Percentiles rank a stretch among this genome's conserved stretches.
These are phyloP conservation scores for Imbricaverruca yamaguchii DNA, from an alignment of 2,888 invertebrate species.

Conservation along the genomic window DNA sequence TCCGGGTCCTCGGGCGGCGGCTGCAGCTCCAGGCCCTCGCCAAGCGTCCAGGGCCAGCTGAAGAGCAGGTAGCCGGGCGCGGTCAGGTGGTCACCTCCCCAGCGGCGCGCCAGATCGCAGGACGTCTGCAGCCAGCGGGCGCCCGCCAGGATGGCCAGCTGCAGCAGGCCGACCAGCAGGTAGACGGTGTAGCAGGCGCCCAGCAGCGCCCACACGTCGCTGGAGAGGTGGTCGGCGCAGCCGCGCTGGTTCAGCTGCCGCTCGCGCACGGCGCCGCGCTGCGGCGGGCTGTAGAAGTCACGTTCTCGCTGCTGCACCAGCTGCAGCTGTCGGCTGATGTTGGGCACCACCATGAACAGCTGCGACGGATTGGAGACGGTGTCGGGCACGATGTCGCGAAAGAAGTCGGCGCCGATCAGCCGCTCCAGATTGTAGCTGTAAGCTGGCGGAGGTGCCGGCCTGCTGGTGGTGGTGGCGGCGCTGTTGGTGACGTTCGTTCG, in stretches of 20 bases:
- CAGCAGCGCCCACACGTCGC: not conserved
- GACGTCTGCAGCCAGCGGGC: constrained; percentile 16
- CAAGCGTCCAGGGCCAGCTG: constrained; percentile 17
- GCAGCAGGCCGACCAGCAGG: not conserved
- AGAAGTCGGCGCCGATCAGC: not conserved
- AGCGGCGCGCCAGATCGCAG: not conserved
- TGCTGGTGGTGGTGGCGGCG: not conserved
- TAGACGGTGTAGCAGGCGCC: not conserved
- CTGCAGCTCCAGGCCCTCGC: constrained; percentile 14
- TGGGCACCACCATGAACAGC: not conserved
- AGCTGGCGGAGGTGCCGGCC: not conserved
- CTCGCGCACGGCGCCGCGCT: not conserved
- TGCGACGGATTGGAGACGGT: not conserved
- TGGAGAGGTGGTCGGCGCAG: not conserved
- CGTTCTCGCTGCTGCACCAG: not conserved
- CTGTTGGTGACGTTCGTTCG: not conserved
- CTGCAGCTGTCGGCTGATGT: not conserved
- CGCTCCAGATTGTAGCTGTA: not conserved
- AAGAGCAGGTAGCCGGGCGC: constrained; percentile 15
- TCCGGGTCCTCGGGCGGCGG: constrained; percentile 17
- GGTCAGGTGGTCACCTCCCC: not conserved
- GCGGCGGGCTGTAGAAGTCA: not conserved
- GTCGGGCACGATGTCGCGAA: not conserved
- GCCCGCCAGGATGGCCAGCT: not conserved
- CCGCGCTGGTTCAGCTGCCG: constrained; percentile 11